Evolutionary conservation across 2,888 invertebrate species (phyloP).

Genomic region (Plagodis pulveraria): DNA sequence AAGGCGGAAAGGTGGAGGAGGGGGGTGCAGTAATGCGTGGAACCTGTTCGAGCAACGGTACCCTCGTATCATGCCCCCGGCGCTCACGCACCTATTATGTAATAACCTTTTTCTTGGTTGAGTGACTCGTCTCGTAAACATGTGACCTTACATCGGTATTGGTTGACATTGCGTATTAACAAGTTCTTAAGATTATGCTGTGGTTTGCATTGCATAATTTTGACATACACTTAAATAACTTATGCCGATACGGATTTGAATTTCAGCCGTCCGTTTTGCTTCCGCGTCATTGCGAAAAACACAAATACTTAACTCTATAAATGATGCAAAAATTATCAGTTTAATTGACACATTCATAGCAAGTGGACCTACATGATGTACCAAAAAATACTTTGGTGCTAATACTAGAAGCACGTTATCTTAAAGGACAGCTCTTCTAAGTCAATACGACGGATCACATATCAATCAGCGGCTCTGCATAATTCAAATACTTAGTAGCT

Average conservation of each 20-base stretch:
- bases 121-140: conserved; percentile 46
- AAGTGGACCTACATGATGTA: background rate
- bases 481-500: no score
- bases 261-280: no score
- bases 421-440: conserved; percentile 6
- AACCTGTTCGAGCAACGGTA: conserved; percentile 83
- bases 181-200: conserved; percentile 1
- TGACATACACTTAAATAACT: background rate
- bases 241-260: background rate
- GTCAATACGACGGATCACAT: background rate
- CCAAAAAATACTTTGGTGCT: conserved; percentile 11
- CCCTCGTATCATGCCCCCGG: conserved; percentile 65
- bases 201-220: background rate
- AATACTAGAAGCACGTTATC: conserved; percentile 16
- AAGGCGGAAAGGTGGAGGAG: conserved; percentile 41
- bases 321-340: background rate
- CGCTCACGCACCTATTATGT: conserved; percentile 80
- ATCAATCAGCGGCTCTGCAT: background rate
- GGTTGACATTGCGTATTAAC: conserved; percentile 26
- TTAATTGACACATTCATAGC: background rate
- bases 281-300: no score
- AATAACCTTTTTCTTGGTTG: conserved; percentile 77
- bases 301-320: no score
- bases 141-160: conserved; percentile 21
- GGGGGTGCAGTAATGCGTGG: conserved; percentile 54